Evolutionary conservation across 2,113 vertebrate species (phyloP), one percentile per base, ranked within the genome.

Genomic region (Hippopotamus amphibius): DNA sequence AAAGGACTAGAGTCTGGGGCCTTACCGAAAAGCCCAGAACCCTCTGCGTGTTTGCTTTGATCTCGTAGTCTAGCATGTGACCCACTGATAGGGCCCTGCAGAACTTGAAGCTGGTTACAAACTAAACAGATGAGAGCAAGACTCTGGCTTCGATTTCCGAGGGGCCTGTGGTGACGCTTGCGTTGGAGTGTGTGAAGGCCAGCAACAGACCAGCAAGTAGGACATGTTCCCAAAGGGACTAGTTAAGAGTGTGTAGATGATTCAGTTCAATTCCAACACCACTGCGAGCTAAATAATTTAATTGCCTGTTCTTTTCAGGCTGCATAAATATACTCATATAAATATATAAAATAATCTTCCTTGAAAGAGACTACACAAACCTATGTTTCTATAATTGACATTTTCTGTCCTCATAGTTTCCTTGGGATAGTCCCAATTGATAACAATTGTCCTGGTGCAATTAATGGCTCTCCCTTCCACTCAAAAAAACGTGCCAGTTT

Each of bases 1-100:
- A 92, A 65, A 95, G 83, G 12, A 84, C 94, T 95, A 87, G 92
- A 96, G 96, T 96, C 88, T 69, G 43, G 92, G 92, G 53, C 87
- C 74, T 96, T 63, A 85, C 48, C 57, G 83, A 81, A 95, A 96
- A 96, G n/a, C 81, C 84, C 95, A 93, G 84, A 93, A 96, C 69
- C 21, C 59, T 96, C 63, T 87, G 87, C 3, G 8, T 74, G 92
- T 97, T 83, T 66, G 37, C 97, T 98, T 97, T 98, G 93, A 97
- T 97, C 97, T 96, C 72, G 8, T 37, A 77, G 92, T 84, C 93
- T 81, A 97, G 72, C 87, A 77, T 92, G 41, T 63, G 76, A 87
- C 59, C 79, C n/a, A 57, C 37, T 86, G 92, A 96, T 43, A 92
- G 92, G 69, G 57, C 37, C 21, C 69, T 33, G 28, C 26, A 83